Percentiles rank a stretch among this genome's conserved stretches.
These are phyloP conservation scores for Lucilia cuprina DNA, from an alignment of 1,140 invertebrate species.

Conservation along the genomic window DNA sequence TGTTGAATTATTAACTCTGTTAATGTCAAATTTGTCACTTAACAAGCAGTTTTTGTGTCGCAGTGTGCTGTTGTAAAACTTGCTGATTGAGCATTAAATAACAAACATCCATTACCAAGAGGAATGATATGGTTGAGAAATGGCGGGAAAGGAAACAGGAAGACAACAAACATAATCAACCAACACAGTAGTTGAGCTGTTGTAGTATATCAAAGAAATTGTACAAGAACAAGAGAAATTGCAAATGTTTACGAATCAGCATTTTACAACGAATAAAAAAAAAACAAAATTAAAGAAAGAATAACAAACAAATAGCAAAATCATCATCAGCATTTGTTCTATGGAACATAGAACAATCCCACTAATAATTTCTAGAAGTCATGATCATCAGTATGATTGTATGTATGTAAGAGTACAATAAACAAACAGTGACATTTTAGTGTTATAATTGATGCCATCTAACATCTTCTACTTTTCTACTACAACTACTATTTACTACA, in stretches of 20 bases:
- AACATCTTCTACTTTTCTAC: not conserved
- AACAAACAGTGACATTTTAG: not conserved
- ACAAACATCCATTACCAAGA: not conserved
- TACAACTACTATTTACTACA: not conserved
- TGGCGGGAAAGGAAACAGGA: not conserved
- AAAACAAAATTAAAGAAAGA: not conserved
- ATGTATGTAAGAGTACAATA: not conserved
- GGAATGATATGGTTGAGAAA: not conserved
- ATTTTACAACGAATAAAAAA: conserved; percentile 17
- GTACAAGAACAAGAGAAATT: not conserved
- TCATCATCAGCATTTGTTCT: conserved; percentile 25
- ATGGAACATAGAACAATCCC: not conserved
- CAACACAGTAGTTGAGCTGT: not conserved
- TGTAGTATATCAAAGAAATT: not conserved
- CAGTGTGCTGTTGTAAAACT: not conserved
- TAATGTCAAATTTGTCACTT: conserved; percentile 37
- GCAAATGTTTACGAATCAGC: conserved; percentile 24
- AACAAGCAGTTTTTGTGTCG: conserved; percentile 25
- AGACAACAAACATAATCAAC: conserved; percentile 1
- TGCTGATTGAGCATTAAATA: conserved; percentile 27
- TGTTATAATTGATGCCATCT: conserved; percentile 34
- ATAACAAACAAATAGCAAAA: conserved; percentile 17
- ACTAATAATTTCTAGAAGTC: conserved; percentile 21
- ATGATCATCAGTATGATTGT: conserved; percentile 17
- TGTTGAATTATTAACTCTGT: conserved; percentile 37